Evolutionary conservation across 2,888 invertebrate species (phyloP), one percentile per base, ranked within the genome.

Genomic region (Dascillus cervinus): DNA sequence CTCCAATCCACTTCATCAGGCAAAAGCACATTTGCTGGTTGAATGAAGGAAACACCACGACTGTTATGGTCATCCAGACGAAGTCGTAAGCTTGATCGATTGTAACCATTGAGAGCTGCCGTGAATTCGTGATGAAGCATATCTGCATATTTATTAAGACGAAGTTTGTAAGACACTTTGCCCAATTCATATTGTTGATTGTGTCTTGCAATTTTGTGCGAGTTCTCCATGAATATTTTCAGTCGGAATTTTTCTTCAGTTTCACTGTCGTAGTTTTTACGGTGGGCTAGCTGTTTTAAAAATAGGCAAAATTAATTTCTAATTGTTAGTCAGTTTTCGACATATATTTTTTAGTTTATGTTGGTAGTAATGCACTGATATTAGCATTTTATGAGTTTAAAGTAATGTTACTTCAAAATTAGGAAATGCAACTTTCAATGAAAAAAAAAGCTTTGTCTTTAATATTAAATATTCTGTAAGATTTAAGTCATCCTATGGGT

Each of bases 191-290:
- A 87, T 35, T 72, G 67, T 55, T 79, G 75, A 71, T 92, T 94
- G 64, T 92, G 92, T 56, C 79, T 76, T 26, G 85, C 85, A 52
- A 92, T 81, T 62, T 78, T 81, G 55, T 82, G 79, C 52, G 79
- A 80, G 65, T 92, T 92, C 60, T 91, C 90, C 65, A 88, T 77
- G 62, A 80, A 92, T 49, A 91, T 86, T 66, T 90, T 89, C 77
- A 85, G 75, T 27, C 90, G 79, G 67, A 85, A 88, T 47, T 72
- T 73, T 56, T 92, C 90, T 56, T 91, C 90, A 0, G 77, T 69
- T 1, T 79, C 77, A 51, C 70, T 79, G 0, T 70, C 65, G 58
- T 90, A 91, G 24, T 53, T 28, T 30, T 65, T 65, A 12, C 49
- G 37, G 34, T 65, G 64, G 6, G 52, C n/a, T n/a, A n/a, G n/a